phyloP scores from a whole-genome alignment of 1,140 invertebrate genomes.

The Drosophila repleta region DNA sequence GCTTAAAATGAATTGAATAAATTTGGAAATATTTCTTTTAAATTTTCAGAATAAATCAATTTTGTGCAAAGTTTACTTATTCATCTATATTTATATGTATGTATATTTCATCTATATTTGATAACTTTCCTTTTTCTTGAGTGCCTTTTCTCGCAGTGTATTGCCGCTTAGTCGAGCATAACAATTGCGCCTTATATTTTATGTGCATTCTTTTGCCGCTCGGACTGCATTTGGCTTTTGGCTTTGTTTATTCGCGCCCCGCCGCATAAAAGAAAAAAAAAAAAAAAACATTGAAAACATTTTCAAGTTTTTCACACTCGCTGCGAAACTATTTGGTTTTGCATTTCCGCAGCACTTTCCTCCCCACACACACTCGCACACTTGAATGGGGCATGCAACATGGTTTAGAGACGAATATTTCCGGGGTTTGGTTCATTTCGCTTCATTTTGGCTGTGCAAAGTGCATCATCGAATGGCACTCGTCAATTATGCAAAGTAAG shows the following conservation, averaged over 20 bases:
- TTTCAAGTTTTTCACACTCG: constrained; percentile 47
- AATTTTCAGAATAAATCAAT: too few relatives aligned
- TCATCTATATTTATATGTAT: too few relatives aligned
- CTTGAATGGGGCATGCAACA: constrained; percentile 43
- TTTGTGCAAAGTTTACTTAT: too few relatives aligned
- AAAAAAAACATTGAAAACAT: constrained; percentile 29
- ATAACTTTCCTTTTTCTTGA: neutral
- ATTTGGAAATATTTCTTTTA: too few relatives aligned
- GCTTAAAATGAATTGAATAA: too few relatives aligned
- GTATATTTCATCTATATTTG: too few relatives aligned
- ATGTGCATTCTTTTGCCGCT: constrained; percentile 16
- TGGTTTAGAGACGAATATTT: constrained; percentile 36
- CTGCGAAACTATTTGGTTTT: constrained; percentile 45
- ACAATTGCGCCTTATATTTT: constrained; percentile 16
- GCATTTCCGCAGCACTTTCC: constrained; percentile 45
- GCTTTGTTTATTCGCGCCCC: constrained; percentile 33
- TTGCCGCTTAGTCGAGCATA: constrained; percentile 7
- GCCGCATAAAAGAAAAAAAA: neutral
- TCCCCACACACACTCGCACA: constrained; percentile 9
- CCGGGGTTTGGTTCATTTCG: constrained; percentile 41
- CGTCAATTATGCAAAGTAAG: constrained; percentile 42
- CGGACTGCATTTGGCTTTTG: constrained; percentile 10
- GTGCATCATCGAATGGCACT: constrained; percentile 35
- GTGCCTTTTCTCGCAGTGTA: constrained; percentile 9
- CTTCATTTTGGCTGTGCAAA: constrained; percentile 25